Base-by-base conservation (phyloP, 2,888 invertebrate genomes). In the Corbicula japonica region DNA sequence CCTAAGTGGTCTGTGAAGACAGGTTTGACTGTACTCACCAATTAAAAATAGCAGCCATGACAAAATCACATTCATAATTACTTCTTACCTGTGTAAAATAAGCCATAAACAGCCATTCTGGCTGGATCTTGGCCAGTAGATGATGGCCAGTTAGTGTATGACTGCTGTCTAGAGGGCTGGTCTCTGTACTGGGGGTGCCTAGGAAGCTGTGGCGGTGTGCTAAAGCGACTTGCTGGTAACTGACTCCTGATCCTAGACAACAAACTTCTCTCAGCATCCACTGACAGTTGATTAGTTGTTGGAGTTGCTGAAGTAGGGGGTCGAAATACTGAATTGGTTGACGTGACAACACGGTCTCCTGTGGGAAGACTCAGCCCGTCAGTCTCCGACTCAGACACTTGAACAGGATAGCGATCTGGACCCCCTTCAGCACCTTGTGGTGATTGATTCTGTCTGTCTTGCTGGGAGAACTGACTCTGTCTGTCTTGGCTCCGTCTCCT, bases 51-150 rank as follows among this genome's bases (percentile, higher is more conserved):
- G 18, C 10, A 38, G 18, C 8, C 41, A 38, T 8, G 8, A 38
- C 41, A 38, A 38, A 38, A 38, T 8, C 15, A 12, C 15, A 38
- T 38, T 12, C 8, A 8, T 15, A 12, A 18, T 15, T 12, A 8
- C 41, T 12, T 8, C 56, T 15, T 60, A 78, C 82, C 82, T 52
- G 82, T 78, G 35, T 56, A 82, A 44, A 76, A 82, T 48, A 82
- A 82, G 12, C 82, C 82, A 52, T 78, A 76, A 12, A 70, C 48
- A 32, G 68, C 69, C 77, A 82, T 78, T 26, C 63, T 41, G 5
- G 61, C 44, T 10, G 78, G 34, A 41, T 78, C 72, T 44, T 82
- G 82, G 26, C 65, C 63, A 6, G 72, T 56, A 30, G 12, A 46
- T 21, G 71, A 3, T 15, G 82, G 78, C 82, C 82, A 82, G 41